Base-by-base conservation (phyloP, 2,797 vertebrate species). In the Craterocephalus amniculus region DNA sequence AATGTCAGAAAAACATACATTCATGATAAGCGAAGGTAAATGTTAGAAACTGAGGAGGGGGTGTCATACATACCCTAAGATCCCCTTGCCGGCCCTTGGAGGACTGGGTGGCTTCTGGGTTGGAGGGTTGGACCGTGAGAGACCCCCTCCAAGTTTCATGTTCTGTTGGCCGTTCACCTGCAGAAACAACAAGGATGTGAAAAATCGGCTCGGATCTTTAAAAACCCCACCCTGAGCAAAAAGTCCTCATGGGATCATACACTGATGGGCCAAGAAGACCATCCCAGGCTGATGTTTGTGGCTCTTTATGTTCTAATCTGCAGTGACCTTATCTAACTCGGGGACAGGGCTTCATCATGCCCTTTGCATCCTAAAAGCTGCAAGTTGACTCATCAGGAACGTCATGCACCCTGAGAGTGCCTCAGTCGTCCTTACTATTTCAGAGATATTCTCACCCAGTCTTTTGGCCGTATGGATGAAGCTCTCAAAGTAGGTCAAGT, bases 31-130 rank as follows among this genome's bases (percentile, higher is more conserved):
- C 27, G 11, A 1, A 14, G 12, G 13, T 10, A 1, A 29, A 54
- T 27, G 26, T 12, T 5, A 61, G 16, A n/a, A n/a, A n/a, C n/a
- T n/a, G n/a, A n/a, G n/a, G n/a, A n/a, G n/a, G 14, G 18, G 45
- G 27, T 2, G 31, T 7, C 9, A 54, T 79, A 94, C 95, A 83
- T 90, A 99, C 97, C 97, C 97, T 80, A 98, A 91, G 48, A 96
- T 97, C 87, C 96, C 96, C 85, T 96, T 97, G 74, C 96, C 96
- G 3, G 96, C 93, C 91, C 96, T 90, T 0, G 97, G 96, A 20
- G 97, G 97, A 48, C 97, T 99, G 29, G 97, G 97, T 0, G 97
- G 96, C 79, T 98, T 99, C 93, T 99, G 97, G 24, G 95, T 97
- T 31, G 96, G 96, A 18, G 96, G 96, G 51, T 95, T 97, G 45